Percentiles rank a stretch among this genome's conserved stretches.
Conservation (phyloP, 2,888 invertebrate species). For the Allygus modestus region DNA sequence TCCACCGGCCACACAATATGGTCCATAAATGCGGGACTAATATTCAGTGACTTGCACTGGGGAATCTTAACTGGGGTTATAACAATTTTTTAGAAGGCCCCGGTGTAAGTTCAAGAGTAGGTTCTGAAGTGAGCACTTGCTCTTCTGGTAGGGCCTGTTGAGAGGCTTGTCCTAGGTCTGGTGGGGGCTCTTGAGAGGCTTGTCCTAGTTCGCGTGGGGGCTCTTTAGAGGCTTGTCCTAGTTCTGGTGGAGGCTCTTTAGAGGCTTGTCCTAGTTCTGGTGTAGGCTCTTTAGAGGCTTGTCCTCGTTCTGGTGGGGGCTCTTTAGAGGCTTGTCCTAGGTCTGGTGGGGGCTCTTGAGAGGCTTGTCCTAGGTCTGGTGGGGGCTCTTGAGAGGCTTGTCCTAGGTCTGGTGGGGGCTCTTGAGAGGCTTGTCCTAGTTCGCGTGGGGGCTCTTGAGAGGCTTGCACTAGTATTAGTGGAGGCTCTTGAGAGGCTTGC, state of each 20-base stretch:
- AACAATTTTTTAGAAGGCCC: conserved; percentile 41
- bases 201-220: not conserved
- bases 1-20: conserved; percentile 50
- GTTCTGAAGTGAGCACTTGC: conserved; percentile 24
- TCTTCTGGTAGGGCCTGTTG: conserved; percentile 17
- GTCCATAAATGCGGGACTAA: conserved; percentile 52
- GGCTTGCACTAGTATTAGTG: conserved; percentile 13
- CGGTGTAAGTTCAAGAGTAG: conserved; percentile 8
- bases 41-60: conserved; percentile 55
- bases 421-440: not conserved
- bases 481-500: conserved; percentile 16
- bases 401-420: not conserved
- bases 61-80: conserved; percentile 46
- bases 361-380: not conserved
- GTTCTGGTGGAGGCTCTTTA: not conserved
- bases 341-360: too few relatives aligned
- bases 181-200: conserved; percentile 25
- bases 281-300: not conserved
- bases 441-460: conserved; percentile 17
- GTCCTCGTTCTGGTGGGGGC: not conserved
- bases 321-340: conserved; percentile 36
- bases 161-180: conserved; percentile 24
- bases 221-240: conserved; percentile 25
- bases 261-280: conserved; percentile 1
- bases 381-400: conserved; percentile 31